Evolutionary conservation across 2,113 vertebrate species (phyloP), one percentile per base, ranked within the genome.

Genomic region (Syngnathus scovelli): DNA sequence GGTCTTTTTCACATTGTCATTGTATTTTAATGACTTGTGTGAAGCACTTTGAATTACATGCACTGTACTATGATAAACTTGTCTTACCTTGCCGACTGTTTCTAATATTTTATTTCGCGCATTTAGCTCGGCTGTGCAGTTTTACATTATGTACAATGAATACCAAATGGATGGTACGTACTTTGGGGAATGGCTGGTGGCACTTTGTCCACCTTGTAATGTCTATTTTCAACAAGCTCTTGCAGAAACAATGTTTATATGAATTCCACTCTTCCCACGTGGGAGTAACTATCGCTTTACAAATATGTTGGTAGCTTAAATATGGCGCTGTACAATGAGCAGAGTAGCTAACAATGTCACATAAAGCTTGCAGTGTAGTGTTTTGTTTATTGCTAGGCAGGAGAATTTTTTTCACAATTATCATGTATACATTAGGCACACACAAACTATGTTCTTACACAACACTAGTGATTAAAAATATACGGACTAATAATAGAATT

Each of bases 161-260:
- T 12, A 39, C n/a, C 37, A 37, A 61, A 3, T 61, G 59, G 61
- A n/a, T 19, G 4, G 27, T 3, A 33, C 27, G 5, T 6, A 21
- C 19, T 16, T n/a, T 37, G 10, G 6, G 33, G 37, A 59, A 37
- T 6, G 27, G 33, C 23, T 36, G 36, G 36, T 54, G 16, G 10
- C n/a, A 44, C 11, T 33, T 64, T 48, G n/a, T 33, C 21, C 9
- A 33, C 46, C 9, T 43, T 44, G 49, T 55, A 72, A 65, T 33
- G 61, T 67, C 19, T 43, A 52, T 61, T 49, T 51, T 49, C 46
- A 60, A 46, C 38, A 38, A 36, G 41, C 39, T 67, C 38, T 61
- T 61, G 59, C 67, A 33, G 2, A 33, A 33, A 11, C 23, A 27
- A 55, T 55, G 52, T 72, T 79, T 76, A 69, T 41, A 66, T 43